These are phyloP conservation scores for Tiphia femorata DNA, from an alignment of 2,888 invertebrate species.

Conservation along the genomic window DNA sequence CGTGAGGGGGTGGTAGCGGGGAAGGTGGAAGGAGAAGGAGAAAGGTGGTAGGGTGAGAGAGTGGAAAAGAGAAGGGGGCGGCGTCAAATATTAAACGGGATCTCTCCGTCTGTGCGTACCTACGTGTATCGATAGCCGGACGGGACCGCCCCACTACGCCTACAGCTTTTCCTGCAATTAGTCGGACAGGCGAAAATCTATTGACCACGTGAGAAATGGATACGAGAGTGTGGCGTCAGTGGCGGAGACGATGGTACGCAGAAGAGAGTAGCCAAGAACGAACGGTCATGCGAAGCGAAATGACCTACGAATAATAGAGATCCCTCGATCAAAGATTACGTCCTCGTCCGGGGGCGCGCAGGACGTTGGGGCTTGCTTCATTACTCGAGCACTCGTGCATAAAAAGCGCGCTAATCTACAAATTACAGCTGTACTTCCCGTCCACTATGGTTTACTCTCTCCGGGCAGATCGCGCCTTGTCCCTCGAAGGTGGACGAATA, in stretches of 20 bases:
- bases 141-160: slow-evolving; percentile 23
- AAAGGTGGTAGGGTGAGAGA: background rate
- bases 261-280: slow-evolving; percentile 30
- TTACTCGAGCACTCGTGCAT: slow-evolving; percentile 11
- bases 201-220: slow-evolving; percentile 47
- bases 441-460: too few species aligned
- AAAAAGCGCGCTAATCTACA: slow-evolving; percentile 10
- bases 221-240: too few species aligned
- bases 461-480: too few species aligned
- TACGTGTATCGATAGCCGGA: slow-evolving; percentile 43
- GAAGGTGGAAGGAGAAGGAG: background rate
- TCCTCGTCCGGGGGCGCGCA: background rate
- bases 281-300: slow-evolving; percentile 41
- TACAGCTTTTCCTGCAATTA: slow-evolving; percentile 51
- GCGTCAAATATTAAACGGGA: slow-evolving; percentile 57
- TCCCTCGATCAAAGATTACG: slow-evolving; percentile 29
- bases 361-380: slow-evolving; percentile 8
- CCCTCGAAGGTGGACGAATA: too few species aligned
- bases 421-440: slow-evolving; percentile 5
- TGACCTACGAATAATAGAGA: slow-evolving; percentile 33
- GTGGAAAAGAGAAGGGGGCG: slow-evolving; percentile 10
- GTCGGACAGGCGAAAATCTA: slow-evolving; percentile 51
- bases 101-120: slow-evolving; percentile 40
- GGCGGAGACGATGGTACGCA: too few species aligned
- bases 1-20: slow-evolving; percentile 17